Base-by-base conservation (phyloP, 2,113 vertebrate species). In the Prochilodus magdalenae region DNA sequence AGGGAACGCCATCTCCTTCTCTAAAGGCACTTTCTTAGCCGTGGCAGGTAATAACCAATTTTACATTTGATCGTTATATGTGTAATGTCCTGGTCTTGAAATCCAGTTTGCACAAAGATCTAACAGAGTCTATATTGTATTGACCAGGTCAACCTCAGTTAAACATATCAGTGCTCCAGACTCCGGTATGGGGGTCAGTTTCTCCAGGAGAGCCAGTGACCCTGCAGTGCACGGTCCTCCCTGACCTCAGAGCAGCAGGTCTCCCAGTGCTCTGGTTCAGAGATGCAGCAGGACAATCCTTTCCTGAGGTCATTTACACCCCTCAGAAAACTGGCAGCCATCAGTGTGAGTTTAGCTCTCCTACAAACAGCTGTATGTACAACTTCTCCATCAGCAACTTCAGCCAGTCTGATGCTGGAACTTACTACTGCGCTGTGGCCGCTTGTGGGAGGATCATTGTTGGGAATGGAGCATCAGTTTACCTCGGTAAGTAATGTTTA, bases 361-460 rank as follows among this genome's bases (percentile, higher is more conserved):
- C 27, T 67, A 62, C 59, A 60, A 76, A 60, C 44, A 86, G 1
- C 24, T 91, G 89, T 81, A 30, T 57, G 57, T 89, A 86, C 77
- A 83, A 18, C 66, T 69, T 92, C 51, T 76, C 83, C 53, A 90
- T 79, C 33, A 75, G 24, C 30, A 59, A 59, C 73, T 11, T 18
- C 4, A 30, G 62, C 55, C 49, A 73, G 22, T 80, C 57, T 18
- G 86, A 90, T 55, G 22, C 73, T 75, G 91, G 86, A 14, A 89
- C 26, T 12, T 92, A 90, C 76, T 88, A 90, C 81, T 92, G 91
- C 79, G 90, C 89, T 0, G 77, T 90, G 51, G 84, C 7, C 0
- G 40, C 73, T 40, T 89, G 89, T 87, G 89, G 89, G 73, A n/a
- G 82, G 47, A 88, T 92, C 77, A 59, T 89, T n/a, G 85, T 92